Percentiles rank a stretch among this genome's conserved stretches.
Evolutionary conservation across 1,140 invertebrate species (phyloP).

Genomic region (Helicoverpa armigera): DNA sequence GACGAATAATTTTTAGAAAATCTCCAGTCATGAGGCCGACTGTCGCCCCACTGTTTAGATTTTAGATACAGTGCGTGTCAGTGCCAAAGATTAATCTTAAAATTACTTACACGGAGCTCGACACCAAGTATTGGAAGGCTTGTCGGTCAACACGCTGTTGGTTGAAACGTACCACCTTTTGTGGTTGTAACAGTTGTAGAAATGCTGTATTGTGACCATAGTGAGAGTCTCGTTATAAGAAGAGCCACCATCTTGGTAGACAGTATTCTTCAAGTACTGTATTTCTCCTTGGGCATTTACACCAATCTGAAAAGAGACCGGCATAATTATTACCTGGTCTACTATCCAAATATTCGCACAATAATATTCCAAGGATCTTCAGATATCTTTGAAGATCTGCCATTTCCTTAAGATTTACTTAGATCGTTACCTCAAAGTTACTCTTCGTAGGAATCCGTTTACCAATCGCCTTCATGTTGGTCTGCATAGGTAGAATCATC

Average conservation of each 20-base stretch:
- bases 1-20: too few relatives aligned
- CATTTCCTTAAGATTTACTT: background rate
- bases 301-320: constrained; percentile 85
- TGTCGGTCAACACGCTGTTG: constrained; percentile 88
- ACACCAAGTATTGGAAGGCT: constrained; percentile 89
- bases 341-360: too few relatives aligned
- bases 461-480: constrained; percentile 89
- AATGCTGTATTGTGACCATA: constrained; percentile 73
- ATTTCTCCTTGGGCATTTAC: constrained; percentile 90
- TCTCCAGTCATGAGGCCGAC: too few relatives aligned
- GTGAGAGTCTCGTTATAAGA: constrained; percentile 87
- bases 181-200: constrained; percentile 88
- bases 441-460: constrained; percentile 87
- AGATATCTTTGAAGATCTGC: too few relatives aligned
- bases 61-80: too few relatives aligned
- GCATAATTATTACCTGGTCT: too few relatives aligned
- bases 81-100: too few relatives aligned
- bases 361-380: too few relatives aligned
- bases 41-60: too few relatives aligned
- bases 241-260: constrained; percentile 89
- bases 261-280: constrained; percentile 88
- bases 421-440: constrained; percentile 88
- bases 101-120: constrained; percentile 88
- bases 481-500: constrained; percentile 87
- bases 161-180: constrained; percentile 87